phyloP scores from a whole-genome alignment of 1,140 invertebrate genomes.

The Mylabris phalerata region DNA sequence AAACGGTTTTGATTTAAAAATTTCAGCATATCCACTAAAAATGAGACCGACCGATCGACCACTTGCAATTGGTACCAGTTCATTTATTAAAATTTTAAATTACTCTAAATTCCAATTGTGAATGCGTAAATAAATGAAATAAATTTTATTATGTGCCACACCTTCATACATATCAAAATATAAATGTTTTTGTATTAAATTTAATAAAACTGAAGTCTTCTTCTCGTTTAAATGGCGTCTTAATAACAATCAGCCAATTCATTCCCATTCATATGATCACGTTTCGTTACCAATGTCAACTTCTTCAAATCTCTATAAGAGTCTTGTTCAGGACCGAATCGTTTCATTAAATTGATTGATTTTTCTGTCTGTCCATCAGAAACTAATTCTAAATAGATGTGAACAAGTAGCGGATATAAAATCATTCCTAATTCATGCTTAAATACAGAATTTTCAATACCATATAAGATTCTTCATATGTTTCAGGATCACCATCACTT shows the following conservation, averaged over 20 bases:
- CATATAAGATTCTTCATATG: slow-evolving; percentile 75
- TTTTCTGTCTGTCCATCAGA: slow-evolving; percentile 82
- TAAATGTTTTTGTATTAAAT: no score
- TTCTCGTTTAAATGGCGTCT: no score
- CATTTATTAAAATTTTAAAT: no score
- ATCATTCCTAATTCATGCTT: slow-evolving; percentile 90
- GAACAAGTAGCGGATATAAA: slow-evolving; percentile 90
- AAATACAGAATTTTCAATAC: slow-evolving; percentile 84
- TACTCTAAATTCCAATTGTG: no score
- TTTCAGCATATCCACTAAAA: no score
- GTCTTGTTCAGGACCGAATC: slow-evolving; percentile 78
- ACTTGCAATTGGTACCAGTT: no score
- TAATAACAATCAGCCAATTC: no score
- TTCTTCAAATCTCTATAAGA: slow-evolving; percentile 76
- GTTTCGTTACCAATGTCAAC: slow-evolving; percentile 73
- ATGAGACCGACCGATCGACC: no score
- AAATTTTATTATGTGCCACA: no score
- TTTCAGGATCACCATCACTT: slow-evolving; percentile 87
- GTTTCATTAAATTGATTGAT: slow-evolving; percentile 71
- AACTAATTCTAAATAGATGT: slow-evolving; percentile 92
- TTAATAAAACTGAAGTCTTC: no score
- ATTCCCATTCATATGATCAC: slow-evolving; percentile 23
- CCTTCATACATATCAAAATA: background rate
- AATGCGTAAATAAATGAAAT: no score
- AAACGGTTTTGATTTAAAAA: no score